Percentiles rank a stretch among this genome's conserved stretches.
These are phyloP conservation scores for Peromyscus aztecus DNA, from an alignment of 2,797 vertebrate species.

Conservation along the genomic window DNA sequence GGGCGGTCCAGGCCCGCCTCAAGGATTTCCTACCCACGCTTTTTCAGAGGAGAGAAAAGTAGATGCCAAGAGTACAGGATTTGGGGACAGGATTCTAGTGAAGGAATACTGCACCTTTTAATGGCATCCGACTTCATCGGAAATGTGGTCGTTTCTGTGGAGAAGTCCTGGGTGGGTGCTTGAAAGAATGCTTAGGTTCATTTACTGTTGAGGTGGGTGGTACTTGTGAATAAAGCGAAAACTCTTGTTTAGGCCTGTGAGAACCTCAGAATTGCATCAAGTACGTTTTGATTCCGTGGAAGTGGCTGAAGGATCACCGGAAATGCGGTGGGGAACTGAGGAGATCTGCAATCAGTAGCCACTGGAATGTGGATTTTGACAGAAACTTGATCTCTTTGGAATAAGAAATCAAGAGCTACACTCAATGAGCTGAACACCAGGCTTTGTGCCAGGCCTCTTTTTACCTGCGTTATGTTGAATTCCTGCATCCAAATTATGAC, in stretches of 20 bases:
- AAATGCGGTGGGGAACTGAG: no score
- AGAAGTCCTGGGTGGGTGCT: not conserved
- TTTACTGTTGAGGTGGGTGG: not conserved
- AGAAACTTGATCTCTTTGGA: not conserved
- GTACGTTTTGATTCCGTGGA: not conserved
- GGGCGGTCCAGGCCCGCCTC: not conserved
- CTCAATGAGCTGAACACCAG: not conserved
- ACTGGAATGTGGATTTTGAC: not conserved
- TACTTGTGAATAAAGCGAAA: not conserved
- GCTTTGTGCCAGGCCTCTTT: not conserved
- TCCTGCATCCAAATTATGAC: not conserved
- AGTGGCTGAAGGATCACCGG: not conserved
- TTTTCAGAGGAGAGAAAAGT: not conserved
- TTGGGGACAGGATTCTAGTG: not conserved
- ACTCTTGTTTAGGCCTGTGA: not conserved
- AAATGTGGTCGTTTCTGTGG: not conserved
- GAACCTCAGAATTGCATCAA: not conserved
- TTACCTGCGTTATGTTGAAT: slow-evolving; percentile 25
- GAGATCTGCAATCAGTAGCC: not conserved
- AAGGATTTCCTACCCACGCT: not conserved
- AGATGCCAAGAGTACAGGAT: not conserved
- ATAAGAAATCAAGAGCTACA: not conserved
- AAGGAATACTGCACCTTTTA: not conserved
- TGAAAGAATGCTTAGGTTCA: not conserved
- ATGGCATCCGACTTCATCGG: not conserved